Base-by-base conservation (phyloP, 2,888 invertebrate genomes). In the Tribolium freemani region DNA sequence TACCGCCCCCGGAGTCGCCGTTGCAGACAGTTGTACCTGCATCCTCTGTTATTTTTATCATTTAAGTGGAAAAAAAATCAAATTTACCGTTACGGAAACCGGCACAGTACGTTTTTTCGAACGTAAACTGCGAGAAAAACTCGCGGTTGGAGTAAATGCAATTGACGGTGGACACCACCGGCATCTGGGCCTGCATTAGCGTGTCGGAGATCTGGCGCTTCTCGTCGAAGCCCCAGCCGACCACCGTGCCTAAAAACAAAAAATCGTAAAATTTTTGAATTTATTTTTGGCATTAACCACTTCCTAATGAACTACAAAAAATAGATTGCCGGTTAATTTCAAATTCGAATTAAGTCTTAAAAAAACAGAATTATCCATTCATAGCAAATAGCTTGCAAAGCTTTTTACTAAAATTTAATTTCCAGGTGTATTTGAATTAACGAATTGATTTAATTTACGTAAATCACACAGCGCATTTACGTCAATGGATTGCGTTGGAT, bases 71-170 rank as follows among this genome's bases (percentile, higher is more conserved):
- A 60, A 53, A 13, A 50, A 67, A 9, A 45, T 45, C 56, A 64
- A 21, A 61, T 57, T 76, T 79, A 87, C 88, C 87, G 75, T 88
- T 87, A 74, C 81, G 78, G 74, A 85, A 87, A 9, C 87, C 87
- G 2, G 87, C 88, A 74, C 88, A 88, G 74, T 83, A 91, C 0
- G 90, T 90, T 77, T 87, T 89, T 0, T 89, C 88, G 0, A 88
- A 89, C 0, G 90, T 90, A 81, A 90, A 91, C 45, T 88, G 85
- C 0, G 88, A 88, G 82, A 90, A 91, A 85, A 91, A 91, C 51
- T 90, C 89, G 78, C 88, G 88, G 83, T 90, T 89, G 0, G 90
- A 91, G 64, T 89, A 86, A 76, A 91, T 88, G 81, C 91, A 91
- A 3, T 88, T 89, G 77, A 88, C 87, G 56, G 89, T 88, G 75